Evolutionary conservation across 2,113 vertebrate species (phyloP).

Genomic region (Etheostoma cragini): DNA sequence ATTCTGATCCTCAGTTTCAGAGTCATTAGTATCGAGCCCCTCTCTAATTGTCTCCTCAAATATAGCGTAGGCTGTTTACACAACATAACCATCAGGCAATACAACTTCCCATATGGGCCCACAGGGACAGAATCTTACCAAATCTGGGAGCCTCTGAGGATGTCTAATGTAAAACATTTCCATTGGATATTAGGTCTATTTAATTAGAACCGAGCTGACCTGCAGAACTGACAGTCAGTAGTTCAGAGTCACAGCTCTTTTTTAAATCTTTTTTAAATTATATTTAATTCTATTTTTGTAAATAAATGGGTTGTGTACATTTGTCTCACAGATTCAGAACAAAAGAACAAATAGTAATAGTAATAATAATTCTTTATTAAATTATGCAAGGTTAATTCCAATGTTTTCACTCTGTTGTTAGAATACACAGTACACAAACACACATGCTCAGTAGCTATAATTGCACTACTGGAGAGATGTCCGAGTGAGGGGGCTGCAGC

Average conservation of each 20-base stretch:
- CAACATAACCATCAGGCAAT: conserved; percentile 18
- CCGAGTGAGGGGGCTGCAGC: too few relatives aligned
- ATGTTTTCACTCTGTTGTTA: too few relatives aligned
- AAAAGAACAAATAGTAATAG: too few relatives aligned
- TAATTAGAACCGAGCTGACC: conserved; percentile 18
- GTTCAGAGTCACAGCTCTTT: not conserved
- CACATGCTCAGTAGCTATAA: too few relatives aligned
- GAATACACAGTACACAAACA: too few relatives aligned
- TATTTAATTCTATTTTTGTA: too few relatives aligned
- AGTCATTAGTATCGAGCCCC: not conserved
- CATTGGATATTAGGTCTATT: not conserved
- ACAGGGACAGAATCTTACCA: conserved; percentile 8
- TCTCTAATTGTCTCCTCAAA: conserved; percentile 2
- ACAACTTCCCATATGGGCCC: conserved; percentile 21
- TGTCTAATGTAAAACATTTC: not conserved
- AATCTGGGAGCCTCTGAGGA: conserved; percentile 1
- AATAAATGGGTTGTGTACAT: too few relatives aligned
- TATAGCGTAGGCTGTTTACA: conserved; percentile 10
- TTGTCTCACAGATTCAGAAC: too few relatives aligned
- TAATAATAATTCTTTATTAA: too few relatives aligned
- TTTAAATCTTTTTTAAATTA: too few relatives aligned
- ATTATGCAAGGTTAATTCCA: too few relatives aligned
- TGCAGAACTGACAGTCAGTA: not conserved
- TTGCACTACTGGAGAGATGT: too few relatives aligned
- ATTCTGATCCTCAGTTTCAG: conserved; percentile 6